A percentile compares a stretch with the other conserved stretches of the same genome.
Evolutionary conservation across 2,888 invertebrate genomes (phyloP).

Genomic region (Leuctra nigra): DNA sequence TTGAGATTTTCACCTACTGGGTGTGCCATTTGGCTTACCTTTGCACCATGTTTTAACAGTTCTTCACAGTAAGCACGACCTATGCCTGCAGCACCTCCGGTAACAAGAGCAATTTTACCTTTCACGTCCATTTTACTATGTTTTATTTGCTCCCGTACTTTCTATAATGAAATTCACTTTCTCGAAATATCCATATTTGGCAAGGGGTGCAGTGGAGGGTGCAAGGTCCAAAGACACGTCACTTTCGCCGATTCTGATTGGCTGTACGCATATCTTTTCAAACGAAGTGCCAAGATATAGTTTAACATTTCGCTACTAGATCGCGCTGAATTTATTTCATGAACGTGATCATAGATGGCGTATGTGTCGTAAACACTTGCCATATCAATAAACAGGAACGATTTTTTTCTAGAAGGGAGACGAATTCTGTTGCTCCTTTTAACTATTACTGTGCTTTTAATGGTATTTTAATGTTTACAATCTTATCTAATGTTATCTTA

Average conservation of each 20-base stretch:
- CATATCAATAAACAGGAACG: neutral
- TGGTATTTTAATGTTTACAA: slow-evolving; percentile 9
- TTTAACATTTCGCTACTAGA: no score
- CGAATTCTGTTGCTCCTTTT: no score
- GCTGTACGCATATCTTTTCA: no score
- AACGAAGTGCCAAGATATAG: no score
- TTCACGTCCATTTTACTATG: slow-evolving; percentile 40
- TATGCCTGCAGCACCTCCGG: slow-evolving; percentile 41
- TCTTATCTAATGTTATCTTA: neutral
- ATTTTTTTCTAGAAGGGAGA: no score
- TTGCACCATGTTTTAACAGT: slow-evolving; percentile 63
- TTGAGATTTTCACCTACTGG: no score
- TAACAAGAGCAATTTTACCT: slow-evolving; percentile 37
- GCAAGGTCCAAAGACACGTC: neutral
- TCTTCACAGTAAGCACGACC: slow-evolving; percentile 67
- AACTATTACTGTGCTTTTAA: neutral
- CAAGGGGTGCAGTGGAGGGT: neutral
- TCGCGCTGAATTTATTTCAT: no score
- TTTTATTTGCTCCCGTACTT: no score
- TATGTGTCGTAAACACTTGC: neutral
- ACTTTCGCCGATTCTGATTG: no score
- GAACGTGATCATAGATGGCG: neutral
- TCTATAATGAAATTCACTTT: neutral
- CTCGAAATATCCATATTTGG: neutral
- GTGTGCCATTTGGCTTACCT: slow-evolving; percentile 45